Evolutionary conservation across 2,113 vertebrate species (phyloP).

Genomic region (Nothobranchius furzeri): DNA sequence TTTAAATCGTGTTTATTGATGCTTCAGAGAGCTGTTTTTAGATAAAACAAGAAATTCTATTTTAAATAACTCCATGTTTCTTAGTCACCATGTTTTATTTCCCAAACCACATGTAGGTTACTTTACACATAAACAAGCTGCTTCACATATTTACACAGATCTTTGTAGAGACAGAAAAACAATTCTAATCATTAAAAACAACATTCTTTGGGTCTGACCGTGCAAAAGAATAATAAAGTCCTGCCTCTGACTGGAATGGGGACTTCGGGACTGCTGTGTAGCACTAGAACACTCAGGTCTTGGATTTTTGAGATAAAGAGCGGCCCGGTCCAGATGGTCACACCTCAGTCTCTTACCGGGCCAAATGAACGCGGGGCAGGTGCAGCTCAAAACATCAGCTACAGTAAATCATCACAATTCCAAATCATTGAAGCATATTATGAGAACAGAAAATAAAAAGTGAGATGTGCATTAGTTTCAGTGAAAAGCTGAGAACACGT

Average conservation of each 20-base stretch:
- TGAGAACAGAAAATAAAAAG: conserved; percentile 39
- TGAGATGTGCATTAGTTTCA: conserved; percentile 63
- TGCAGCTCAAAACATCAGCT: conserved; percentile 29
- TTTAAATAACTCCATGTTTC: neutral
- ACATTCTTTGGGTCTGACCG: conserved; percentile 78
- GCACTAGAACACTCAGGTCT: no score
- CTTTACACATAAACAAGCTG: conserved; percentile 64
- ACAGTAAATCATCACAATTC: conserved; percentile 21
- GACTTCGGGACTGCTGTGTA: conserved; percentile 46
- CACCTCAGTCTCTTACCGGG: conserved; percentile 10
- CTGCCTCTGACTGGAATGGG: conserved; percentile 57
- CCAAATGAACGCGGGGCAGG: conserved; percentile 25
- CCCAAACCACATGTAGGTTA: conserved; percentile 71
- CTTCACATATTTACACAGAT: conserved; percentile 77
- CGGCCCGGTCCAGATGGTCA: conserved; percentile 34
- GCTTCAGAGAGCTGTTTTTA: no score
- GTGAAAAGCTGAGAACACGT: conserved; percentile 60
- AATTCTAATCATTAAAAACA: conserved; percentile 15
- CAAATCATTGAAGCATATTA: conserved; percentile 5
- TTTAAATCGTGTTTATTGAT: no score
- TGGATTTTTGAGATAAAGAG: conserved; percentile 29
- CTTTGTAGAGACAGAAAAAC: conserved; percentile 56
- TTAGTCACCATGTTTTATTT: conserved; percentile 74
- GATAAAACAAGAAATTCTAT: neutral
- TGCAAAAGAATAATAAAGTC: conserved; percentile 80